Base-by-base conservation (phyloP, 2,113 vertebrate species). In the Fregetta grallaria region DNA sequence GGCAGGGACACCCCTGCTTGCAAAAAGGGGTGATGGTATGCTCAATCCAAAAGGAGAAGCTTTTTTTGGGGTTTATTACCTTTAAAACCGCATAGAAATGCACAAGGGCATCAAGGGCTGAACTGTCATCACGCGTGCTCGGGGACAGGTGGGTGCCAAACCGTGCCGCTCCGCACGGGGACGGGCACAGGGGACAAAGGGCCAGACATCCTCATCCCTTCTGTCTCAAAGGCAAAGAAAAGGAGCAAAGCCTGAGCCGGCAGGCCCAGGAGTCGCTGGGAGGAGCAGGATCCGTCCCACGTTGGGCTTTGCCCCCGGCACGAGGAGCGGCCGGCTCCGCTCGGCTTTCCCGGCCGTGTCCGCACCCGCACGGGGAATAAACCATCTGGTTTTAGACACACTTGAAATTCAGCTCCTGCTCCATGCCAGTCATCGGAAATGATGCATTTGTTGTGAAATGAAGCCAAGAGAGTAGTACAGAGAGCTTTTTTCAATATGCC, bases 341-440 rank as follows among this genome's bases (percentile, higher is more conserved):
- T 87, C 3, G 0, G 40, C 58, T 32, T 11, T 45, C 40, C 65
- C 3, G 4, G 49, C 59, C 34, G 0, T 29, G 34, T 29, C 77
- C 1, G 0, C 65, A 55, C 27, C 66, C 12, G 0, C 1, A 4
- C 19, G 3, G 78, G 75, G 93, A 83, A 76, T 61, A 82, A 86
- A 73, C 79, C 91, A 89, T n/a, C 90, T 89, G 84, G 19, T n/a
- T 94, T 87, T 63, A 92, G 92, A 75, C 73, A 93, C 56, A 55
- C 85, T 97, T 91, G 68, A 91, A 95, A 92, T 97, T 91, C 95
- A 83, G 83, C 93, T 90, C 86, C 94, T 45, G 88, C 82, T 94
- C 91, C 53, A 30, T 17, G 74, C 81, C 94, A 94, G 55, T 88
- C 91, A 73, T 55, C 44, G 19, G 63, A 93, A 95, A 74, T 52